phyloP scores from a whole-genome alignment of 2,113 vertebrate species.

The Istiophorus platypterus region DNA sequence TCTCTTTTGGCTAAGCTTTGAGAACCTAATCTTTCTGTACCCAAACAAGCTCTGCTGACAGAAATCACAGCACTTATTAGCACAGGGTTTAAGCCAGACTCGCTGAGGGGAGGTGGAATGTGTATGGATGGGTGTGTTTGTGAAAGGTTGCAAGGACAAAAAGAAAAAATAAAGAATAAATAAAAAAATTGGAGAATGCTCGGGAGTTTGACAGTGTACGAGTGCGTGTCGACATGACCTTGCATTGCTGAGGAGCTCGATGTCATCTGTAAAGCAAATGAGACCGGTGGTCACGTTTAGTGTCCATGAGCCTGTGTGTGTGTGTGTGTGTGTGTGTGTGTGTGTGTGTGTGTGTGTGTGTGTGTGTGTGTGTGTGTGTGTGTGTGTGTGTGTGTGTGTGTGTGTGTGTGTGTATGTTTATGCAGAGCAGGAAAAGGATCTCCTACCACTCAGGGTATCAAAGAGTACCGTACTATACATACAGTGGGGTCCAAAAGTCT shows the following conservation, averaged over 20 bases:
- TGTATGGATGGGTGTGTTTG: constrained; percentile 15
- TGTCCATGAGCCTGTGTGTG: neutral
- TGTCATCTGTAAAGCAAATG: constrained; percentile 4
- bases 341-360: neutral
- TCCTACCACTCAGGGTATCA: constrained; percentile 26
- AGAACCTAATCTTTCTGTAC: constrained; percentile 47
- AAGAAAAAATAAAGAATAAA: neutral
- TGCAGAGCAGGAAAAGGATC: too few species aligned
- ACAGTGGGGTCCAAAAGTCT: neutral
- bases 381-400: neutral
- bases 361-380: constrained; percentile 7
- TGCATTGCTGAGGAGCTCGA: constrained; percentile 23
- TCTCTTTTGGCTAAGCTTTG: constrained; percentile 35
- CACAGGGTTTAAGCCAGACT: constrained; percentile 40
- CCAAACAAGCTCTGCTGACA: constrained; percentile 51
- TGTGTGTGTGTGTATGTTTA: constrained; percentile 8
- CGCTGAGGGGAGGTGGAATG: constrained; percentile 5
- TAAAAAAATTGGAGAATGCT: constrained; percentile 6
- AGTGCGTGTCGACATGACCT: constrained; percentile 42
- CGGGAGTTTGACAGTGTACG: constrained; percentile 32
- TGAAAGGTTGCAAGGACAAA: neutral
- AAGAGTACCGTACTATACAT: neutral
- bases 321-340: constrained; percentile 16
- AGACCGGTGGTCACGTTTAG: neutral
- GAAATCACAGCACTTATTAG: constrained; percentile 54